phyloP scores from a whole-genome alignment of 2,888 invertebrate genomes.

The Acanthacorydalis orientalis region DNA sequence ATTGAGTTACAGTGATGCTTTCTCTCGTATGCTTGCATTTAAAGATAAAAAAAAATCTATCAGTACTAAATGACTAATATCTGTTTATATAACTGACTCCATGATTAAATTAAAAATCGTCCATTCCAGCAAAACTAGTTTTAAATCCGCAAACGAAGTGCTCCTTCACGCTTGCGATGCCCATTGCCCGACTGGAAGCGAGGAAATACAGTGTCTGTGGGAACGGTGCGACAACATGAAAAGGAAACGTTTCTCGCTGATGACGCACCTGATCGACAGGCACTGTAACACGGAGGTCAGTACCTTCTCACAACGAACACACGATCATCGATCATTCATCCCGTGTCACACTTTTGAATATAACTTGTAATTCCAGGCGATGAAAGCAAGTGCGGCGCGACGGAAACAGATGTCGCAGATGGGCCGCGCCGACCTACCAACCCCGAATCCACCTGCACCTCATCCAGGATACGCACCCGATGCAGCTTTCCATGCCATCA shows the following conservation, averaged over 20 bases:
- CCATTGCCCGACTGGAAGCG: conserved; percentile 56
- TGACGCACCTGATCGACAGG: conserved; percentile 92
- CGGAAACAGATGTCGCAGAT: conserved; percentile 37
- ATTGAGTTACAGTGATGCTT: too few species aligned
- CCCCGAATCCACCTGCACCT: conserved; percentile 34
- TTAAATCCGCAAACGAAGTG: conserved; percentile 59
- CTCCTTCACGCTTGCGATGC: conserved; percentile 73
- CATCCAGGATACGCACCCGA: conserved; percentile 85
- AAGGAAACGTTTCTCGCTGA: conserved; percentile 79
- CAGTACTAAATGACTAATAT: too few species aligned
- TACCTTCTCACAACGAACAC: conserved; percentile 1
- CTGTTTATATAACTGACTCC: too few species aligned
- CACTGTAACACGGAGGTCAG: conserved; percentile 73
- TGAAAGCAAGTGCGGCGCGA: conserved; percentile 47
- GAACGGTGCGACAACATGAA: conserved; percentile 78
- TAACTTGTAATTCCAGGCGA: conserved; percentile 26
- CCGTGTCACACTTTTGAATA: not conserved
- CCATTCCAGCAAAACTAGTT: conserved; percentile 36
- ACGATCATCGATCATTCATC: not conserved
- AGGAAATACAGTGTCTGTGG: conserved; percentile 80
- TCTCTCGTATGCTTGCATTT: too few species aligned
- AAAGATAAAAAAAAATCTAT: too few species aligned
- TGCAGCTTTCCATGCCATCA: conserved; percentile 92
- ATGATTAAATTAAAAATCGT: too few species aligned
- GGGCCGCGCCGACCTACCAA: conserved; percentile 33